Conservation (phyloP, 2,797 vertebrate genomes). For the Falco rusticolus region DNA sequence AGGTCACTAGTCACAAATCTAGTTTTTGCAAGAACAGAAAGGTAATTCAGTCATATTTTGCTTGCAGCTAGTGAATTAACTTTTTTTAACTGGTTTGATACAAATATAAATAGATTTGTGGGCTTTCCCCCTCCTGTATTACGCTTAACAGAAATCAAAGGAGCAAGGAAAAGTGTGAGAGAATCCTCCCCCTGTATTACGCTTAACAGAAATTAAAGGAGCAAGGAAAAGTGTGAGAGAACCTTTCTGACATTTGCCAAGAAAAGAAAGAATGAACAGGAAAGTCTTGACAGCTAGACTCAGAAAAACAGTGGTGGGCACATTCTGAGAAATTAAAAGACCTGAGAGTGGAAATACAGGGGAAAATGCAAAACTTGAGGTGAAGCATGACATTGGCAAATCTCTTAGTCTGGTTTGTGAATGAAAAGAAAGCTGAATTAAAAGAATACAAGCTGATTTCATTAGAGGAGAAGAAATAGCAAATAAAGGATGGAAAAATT, state of each 20-base stretch:
- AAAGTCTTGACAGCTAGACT: neutral
- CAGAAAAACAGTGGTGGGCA: neutral
- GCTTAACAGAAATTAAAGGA: neutral
- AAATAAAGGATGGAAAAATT: neutral
- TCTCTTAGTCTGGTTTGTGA: neutral
- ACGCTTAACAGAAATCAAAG: neutral
- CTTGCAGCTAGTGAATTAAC: neutral
- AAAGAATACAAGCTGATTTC: neutral
- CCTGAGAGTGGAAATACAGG: neutral
- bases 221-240: neutral
- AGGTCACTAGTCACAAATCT: slow-evolving; percentile 20
- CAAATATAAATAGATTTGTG: neutral
- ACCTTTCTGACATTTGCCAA: neutral
- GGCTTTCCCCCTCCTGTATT: neutral
- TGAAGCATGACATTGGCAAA: neutral
- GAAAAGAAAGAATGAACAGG: neutral
- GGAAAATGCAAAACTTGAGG: neutral
- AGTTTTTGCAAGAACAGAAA: neutral
- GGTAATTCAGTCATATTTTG: neutral
- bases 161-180: neutral
- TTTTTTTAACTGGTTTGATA: neutral
- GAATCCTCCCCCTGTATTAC: neutral
- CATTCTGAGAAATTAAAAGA: neutral
- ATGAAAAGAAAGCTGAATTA: neutral
- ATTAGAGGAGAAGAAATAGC: neutral